phyloP scores from a whole-genome alignment of 2,888 invertebrate species.

The Drosophila nr. fundita region DNA sequence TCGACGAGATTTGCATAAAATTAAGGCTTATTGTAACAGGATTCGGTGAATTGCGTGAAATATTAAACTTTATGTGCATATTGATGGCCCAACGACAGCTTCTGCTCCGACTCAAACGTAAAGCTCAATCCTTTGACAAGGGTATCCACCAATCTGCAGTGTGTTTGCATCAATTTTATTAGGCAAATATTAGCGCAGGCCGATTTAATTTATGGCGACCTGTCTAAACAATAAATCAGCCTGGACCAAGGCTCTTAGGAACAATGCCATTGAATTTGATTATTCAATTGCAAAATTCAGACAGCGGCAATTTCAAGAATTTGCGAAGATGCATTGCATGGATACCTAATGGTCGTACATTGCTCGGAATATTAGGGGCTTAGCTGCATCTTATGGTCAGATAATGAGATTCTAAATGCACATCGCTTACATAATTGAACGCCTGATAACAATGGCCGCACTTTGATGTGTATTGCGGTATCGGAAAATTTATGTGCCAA shows the following conservation, averaged over 20 bases:
- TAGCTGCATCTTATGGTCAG: conserved; percentile 39
- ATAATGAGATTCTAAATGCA: conserved; percentile 74
- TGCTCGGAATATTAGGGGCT: conserved; percentile 11
- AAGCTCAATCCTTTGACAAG: conserved; percentile 65
- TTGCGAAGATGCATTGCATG: conserved; percentile 63
- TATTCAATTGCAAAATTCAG: conserved; percentile 75
- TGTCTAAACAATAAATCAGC: conserved; percentile 70
- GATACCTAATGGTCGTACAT: conserved; percentile 50
- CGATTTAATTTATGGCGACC: conserved; percentile 67
- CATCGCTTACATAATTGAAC: conserved; percentile 64
- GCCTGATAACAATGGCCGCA: conserved; percentile 60
- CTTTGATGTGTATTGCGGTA: conserved; percentile 38
- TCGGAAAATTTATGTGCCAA: conserved; percentile 51
- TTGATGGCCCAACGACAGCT: conserved; percentile 57
- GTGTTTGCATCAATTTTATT: conserved; percentile 66
- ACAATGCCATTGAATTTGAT: conserved; percentile 70
- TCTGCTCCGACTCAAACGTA: conserved; percentile 20
- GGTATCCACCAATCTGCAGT: conserved; percentile 24
- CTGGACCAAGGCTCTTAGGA: conserved; percentile 10
- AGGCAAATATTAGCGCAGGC: conserved; percentile 68
- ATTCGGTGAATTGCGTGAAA: conserved; percentile 74
- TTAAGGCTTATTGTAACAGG: conserved; percentile 76
- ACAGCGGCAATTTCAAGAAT: conserved; percentile 68
- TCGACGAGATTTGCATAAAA: conserved; percentile 75
- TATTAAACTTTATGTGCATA: conserved; percentile 79